Percentiles rank a stretch among this genome's conserved stretches.
Conservation (phyloP, 1,140 invertebrate species). For the Euglossa dilemma region DNA sequence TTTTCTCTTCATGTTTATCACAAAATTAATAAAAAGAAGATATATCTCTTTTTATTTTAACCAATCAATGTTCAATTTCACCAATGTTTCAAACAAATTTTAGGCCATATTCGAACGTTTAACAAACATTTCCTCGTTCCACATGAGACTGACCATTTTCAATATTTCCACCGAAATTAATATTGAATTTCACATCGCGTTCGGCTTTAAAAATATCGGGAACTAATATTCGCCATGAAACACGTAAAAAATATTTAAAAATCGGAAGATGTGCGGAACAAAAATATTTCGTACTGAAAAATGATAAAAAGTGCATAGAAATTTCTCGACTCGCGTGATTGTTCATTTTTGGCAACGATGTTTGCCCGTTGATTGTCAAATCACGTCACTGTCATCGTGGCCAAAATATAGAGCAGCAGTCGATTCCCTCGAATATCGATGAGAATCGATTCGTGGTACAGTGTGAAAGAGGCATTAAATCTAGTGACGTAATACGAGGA, state of each 20-base stretch:
- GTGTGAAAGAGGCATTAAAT: background rate
- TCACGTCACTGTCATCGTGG: slow-evolving; percentile 11
- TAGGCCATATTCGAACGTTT: background rate
- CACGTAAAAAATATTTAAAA: background rate
- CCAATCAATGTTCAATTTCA: background rate
- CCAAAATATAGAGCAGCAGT: slow-evolving; percentile 5
- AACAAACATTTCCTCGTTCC: background rate
- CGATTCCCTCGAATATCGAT: background rate
- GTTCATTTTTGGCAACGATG: background rate
- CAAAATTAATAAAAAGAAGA: background rate
- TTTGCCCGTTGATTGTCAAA: slow-evolving; percentile 14
- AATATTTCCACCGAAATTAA: slow-evolving; percentile 5
- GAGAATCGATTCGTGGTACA: background rate
- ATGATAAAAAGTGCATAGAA: background rate
- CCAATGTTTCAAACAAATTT: background rate
- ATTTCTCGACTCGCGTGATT: background rate
- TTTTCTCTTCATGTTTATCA: background rate
- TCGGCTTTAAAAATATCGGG: background rate
- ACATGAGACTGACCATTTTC: background rate
- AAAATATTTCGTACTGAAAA: background rate
- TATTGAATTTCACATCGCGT: background rate
- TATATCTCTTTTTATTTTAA: background rate
- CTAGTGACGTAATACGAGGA: background rate
- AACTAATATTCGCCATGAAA: background rate
- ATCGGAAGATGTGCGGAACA: background rate